phyloP scores from a whole-genome alignment of 2,797 vertebrate species.

The Lophius americanus region DNA sequence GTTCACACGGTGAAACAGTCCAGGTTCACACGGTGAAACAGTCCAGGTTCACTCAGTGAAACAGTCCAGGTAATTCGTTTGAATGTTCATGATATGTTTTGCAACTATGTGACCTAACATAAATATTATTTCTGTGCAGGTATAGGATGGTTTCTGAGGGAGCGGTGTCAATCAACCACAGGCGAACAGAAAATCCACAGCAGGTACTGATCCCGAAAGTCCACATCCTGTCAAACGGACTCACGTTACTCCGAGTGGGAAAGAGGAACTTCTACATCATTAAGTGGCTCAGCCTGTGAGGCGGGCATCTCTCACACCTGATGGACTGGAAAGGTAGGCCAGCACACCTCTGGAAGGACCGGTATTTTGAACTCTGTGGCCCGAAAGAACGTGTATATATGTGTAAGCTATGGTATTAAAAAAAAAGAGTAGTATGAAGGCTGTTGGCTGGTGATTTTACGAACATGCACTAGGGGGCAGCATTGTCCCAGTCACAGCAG shows the following conservation, averaged over 20 bases:
- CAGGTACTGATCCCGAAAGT: conserved; percentile 88
- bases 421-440: conserved; percentile 25
- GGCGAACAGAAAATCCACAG: conserved; percentile 84
- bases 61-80: background rate
- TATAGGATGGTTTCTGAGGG: conserved; percentile 90
- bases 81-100: background rate
- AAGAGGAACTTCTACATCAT: conserved; percentile 94
- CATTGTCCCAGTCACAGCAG: conserved; percentile 32
- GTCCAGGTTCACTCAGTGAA: no score
- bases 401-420: conserved; percentile 55
- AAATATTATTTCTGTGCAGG: conserved; percentile 70
- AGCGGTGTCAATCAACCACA: conserved; percentile 93
- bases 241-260: conserved; percentile 90
- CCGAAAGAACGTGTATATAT: conserved; percentile 18
- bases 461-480: conserved; percentile 56
- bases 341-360: conserved; percentile 22
- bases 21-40: no score
- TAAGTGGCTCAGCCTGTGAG: conserved; percentile 92
- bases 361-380: background rate
- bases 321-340: conserved; percentile 58
- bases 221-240: conserved; percentile 93
- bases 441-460: conserved; percentile 24
- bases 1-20: no score
- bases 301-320: background rate
- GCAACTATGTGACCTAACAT: background rate